Conservation (phyloP, 1,140 invertebrate genomes). For the Drosophila tsacasi region DNA sequence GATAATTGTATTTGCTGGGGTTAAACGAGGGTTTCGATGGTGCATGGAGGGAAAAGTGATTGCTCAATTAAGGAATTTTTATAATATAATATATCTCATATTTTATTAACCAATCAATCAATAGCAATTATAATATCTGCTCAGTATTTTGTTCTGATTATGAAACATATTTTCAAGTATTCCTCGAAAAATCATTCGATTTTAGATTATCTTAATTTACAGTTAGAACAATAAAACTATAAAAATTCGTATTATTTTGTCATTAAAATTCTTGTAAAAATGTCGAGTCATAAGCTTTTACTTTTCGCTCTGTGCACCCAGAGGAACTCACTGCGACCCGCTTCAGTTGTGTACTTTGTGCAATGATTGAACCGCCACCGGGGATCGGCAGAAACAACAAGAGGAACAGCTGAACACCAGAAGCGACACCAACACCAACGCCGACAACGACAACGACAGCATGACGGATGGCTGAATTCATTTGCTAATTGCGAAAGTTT, state of each 20-base stretch:
- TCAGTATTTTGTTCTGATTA: neutral
- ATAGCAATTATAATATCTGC: neutral
- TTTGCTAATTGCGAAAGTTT: conserved; percentile 85
- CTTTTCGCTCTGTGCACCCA: neutral
- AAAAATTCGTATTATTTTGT: neutral
- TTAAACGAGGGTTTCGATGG: neutral
- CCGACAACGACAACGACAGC: conserved; percentile 53
- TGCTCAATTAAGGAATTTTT: neutral
- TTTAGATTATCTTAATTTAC: neutral
- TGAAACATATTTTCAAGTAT: neutral
- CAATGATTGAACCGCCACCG: conserved; percentile 77
- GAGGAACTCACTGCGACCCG: neutral
- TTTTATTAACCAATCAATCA: no score
- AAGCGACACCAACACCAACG: neutral
- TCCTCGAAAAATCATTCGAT: no score
- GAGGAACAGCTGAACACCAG: conserved; percentile 4
- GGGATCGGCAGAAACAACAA: conserved; percentile 58
- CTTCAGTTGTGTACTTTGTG: conserved; percentile 32
- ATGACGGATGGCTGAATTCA: conserved; percentile 85
- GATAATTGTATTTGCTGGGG: conserved; percentile 53
- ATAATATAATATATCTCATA: no score
- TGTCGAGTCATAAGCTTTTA: no score
- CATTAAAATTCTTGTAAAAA: no score
- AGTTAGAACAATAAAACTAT: neutral
- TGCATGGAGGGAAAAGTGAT: neutral